A percentile compares a stretch with the other conserved stretches of the same genome.
These are phyloP conservation scores for Motacilla alba DNA, from an alignment of 2,113 vertebrate genomes.

Conservation along the genomic window DNA sequence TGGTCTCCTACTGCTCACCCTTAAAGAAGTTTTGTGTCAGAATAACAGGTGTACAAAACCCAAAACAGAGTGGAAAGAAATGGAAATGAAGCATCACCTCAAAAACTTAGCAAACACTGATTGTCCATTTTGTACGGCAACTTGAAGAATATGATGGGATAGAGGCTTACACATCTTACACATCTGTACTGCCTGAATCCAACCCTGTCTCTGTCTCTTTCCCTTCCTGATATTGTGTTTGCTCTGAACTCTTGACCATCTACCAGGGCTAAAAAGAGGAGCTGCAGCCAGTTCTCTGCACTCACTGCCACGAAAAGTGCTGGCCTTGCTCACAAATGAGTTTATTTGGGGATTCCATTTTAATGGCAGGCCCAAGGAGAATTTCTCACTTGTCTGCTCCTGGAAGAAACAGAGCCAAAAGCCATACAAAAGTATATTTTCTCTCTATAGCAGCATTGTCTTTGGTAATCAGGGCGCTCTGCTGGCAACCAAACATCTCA, in stretches of 20 bases:
- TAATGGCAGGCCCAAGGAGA: neutral
- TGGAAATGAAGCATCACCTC: neutral
- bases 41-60: neutral
- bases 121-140: neutral
- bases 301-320: neutral
- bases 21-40: neutral
- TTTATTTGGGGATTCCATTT: neutral
- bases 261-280: neutral
- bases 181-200: neutral
- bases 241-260: neutral
- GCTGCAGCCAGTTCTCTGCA: neutral
- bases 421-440: neutral
- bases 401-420: conserved; percentile 26
- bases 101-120: neutral
- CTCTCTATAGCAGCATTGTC: neutral
- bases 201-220: neutral
- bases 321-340: neutral
- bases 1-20: neutral
- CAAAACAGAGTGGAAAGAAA: neutral
- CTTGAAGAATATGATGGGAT: neutral
- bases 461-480: conserved; percentile 1
- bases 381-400: neutral
- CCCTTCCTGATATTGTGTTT: neutral
- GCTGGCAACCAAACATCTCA: conserved; percentile 12
- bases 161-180: neutral